A percentile compares a stretch with the other conserved stretches of the same genome.
These are phyloP conservation scores for Ianthella basta DNA, from an alignment of 37 sponge, comb jelly and placozoan species.

Conservation along the genomic window DNA sequence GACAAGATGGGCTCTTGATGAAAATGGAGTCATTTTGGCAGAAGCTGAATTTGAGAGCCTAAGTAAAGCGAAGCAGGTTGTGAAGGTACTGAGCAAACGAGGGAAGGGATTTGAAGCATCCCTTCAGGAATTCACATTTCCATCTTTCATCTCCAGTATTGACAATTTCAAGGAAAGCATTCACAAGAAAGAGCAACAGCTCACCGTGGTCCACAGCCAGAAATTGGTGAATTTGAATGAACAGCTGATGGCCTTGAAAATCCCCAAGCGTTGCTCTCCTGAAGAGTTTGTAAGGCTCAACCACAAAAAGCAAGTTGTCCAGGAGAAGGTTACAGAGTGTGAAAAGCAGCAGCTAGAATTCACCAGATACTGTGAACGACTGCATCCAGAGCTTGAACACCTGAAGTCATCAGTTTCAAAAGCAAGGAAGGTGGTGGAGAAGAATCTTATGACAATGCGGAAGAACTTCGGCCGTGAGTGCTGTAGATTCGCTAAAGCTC, in stretches of 20 bases:
- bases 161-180: constrained; percentile 10
- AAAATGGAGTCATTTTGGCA: not conserved
- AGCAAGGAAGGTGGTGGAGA: not conserved
- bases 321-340: constrained; percentile 27
- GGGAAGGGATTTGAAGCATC: constrained; percentile 2
- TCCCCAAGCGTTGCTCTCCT: constrained; percentile 27
- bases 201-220: not conserved
- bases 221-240: constrained; percentile 12
- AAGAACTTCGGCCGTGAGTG: constrained; percentile 62
- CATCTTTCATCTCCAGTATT: constrained; percentile 1
- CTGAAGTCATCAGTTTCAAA: not conserved
- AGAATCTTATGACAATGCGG: not conserved
- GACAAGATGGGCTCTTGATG: too few species aligned
- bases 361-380: constrained; percentile 19
- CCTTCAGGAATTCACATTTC: not conserved
- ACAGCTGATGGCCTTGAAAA: not conserved
- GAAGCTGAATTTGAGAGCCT: constrained; percentile 33
- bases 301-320: not conserved
- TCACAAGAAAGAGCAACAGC: not conserved
- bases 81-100: constrained; percentile 1
- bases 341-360: constrained; percentile 36
- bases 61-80: constrained; percentile 29
- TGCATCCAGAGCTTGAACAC: not conserved
- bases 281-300: not conserved
- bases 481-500: constrained; percentile 19